Percentiles rank a stretch among this genome's conserved stretches.
Evolutionary conservation across 2,888 invertebrate genomes (phyloP).

Genomic region (Aphodius granarius): DNA sequence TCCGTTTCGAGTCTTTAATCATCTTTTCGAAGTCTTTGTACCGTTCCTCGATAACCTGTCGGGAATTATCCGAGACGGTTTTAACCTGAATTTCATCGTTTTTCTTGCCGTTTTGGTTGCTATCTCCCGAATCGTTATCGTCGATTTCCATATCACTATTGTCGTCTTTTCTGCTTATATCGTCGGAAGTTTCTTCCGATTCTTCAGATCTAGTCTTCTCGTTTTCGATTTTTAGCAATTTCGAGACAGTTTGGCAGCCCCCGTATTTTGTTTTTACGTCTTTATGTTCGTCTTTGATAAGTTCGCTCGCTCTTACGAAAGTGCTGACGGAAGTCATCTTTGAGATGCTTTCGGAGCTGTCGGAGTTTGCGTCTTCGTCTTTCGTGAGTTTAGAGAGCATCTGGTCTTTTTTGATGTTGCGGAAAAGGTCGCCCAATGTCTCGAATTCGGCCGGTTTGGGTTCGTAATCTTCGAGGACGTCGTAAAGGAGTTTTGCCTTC

Average conservation of each 20-base stretch:
- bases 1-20: constrained; percentile 22
- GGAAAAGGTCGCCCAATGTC: constrained; percentile 57
- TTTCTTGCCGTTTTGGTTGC: neutral
- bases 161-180: neutral
- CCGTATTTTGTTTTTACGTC: constrained; percentile 17
- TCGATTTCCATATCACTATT: neutral
- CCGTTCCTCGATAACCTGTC: constrained; percentile 23
- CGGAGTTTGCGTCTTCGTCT: neutral
- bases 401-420: constrained; percentile 48
- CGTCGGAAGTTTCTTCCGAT: neutral
- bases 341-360: neutral
- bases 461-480: constrained; percentile 59
- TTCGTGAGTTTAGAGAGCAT: neutral
- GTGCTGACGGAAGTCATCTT: neutral
- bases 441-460: constrained; percentile 56
- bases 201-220: constrained; percentile 1
- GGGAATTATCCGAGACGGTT: constrained; percentile 19
- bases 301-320: neutral
- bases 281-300: neutral
- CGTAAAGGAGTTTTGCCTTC: constrained; percentile 55
- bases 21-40: constrained; percentile 26
- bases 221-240: constrained; percentile 26
- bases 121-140: neutral
- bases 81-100: neutral
- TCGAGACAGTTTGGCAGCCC: constrained; percentile 38